Base-by-base conservation (phyloP, 2,113 vertebrate genomes). In the Rhagologus leucostigma region DNA sequence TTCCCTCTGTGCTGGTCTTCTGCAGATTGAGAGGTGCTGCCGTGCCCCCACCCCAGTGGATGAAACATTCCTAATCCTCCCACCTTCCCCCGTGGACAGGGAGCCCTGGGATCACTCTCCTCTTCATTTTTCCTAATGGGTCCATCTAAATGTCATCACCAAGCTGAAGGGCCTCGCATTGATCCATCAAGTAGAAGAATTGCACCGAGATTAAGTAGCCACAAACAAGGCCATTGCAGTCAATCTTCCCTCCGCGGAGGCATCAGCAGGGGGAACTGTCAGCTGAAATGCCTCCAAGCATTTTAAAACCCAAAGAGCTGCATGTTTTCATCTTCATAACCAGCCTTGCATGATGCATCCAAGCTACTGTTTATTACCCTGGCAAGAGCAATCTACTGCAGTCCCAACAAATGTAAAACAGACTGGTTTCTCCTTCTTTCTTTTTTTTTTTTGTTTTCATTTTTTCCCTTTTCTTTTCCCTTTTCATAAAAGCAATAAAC, bases 401-500 rank as follows among this genome's bases (percentile, higher is more conserved):
- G 85, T 84, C 76, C 57, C 67, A 78, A 70, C 79, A 92, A 92
- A 93, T 71, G 83, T 42, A 70, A 90, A 90, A 29, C 71, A 91
- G 82, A 84, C 26, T 3, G 5, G 9, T 8, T 73, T 59, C 41
- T 26, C 26, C 37, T 42, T 21, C 2, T 81, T 53, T 12, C 3
- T 46, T 50, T 24, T 10, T 15, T 15, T 44, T 7, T 41, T 63
- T 55, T 53, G 2, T 63, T 42, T 76, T 37, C 8, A 15, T 8
- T 60, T 78, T 64, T 71, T 76, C 6, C 1, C 4, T 10, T 56
- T 75, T 70, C 30, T 35, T 32, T 16, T 0, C 0, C 6, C 35
- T 49, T 68, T 89, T 87, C 63, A 86, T 81, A 93, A 92, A 88
- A 88, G 89, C 62, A 92, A 79, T 95, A 91, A 95, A 67, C 55